Evolutionary conservation across 2,888 invertebrate species (phyloP), one percentile per base, ranked within the genome.

Genomic region (Teleogryllus oceanicus): DNA sequence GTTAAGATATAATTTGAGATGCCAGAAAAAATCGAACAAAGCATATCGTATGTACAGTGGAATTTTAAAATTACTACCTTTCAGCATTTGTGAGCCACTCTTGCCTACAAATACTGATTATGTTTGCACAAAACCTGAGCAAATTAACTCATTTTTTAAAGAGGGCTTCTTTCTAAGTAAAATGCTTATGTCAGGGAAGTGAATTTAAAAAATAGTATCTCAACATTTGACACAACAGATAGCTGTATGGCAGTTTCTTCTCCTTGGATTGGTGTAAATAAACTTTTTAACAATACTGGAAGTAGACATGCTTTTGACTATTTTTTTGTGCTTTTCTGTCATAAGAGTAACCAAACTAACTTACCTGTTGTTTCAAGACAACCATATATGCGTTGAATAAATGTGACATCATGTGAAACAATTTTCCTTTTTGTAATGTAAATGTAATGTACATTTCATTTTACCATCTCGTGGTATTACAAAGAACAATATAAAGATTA

Each of bases 1-100:
- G 62, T n/a, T 18, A 62, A 62, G 49, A n/a, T 78, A 37, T 24
- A 74, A 78, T 78, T 78, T 75, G 20, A 78, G 49, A 13, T 49
- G 37, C 13, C 62, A 13, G n/a, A 62, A 62, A 62, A 62, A 62
- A 62, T 62, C n/a, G 62, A 62, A 76, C 50, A 49, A 76, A 79
- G 79, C 79, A 79, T 79, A 79, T 79, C 79, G 37, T 76, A 51
- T 24, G 16, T 75, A 77, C 51, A 77, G 50, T 20, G 77, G 21
- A n/a, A 49, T 50, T 13, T 77, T 13, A n/a, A 77, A 21, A 21
- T 13, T n/a, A 16, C 51, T 49, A 50, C 50, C 77, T 77, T 77
- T 49, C 77, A 49, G 62, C 62, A 62, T 62, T 62, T 62, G 76
- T 76, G 76, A 76, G 76, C 76, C 76, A 76, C 76, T 76, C 76